Evolutionary conservation across 1,140 invertebrate species (phyloP), one percentile per base, ranked within the genome.

Genomic region (Dinoponera quadriceps): DNA sequence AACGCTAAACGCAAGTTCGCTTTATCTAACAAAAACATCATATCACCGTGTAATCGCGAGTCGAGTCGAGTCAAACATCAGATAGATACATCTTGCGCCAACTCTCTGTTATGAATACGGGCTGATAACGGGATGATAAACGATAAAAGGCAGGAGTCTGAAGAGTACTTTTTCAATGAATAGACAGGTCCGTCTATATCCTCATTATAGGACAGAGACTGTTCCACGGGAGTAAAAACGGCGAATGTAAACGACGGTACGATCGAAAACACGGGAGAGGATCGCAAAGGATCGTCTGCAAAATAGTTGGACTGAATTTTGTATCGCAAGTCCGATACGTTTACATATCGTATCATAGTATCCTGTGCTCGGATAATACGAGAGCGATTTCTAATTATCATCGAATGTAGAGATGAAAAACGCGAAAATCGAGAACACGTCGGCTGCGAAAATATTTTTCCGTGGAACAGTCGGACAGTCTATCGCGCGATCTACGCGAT

Each of bases 91-190:
- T 4, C 2, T 59, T 38, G 29, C 29, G 29, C 29, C 29, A 33
- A 9, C 4, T 44, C 27, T 55, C 38, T 1, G n/a, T 14, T 51
- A 25, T 69, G 22, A 29, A 80, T 59, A 22, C 22, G 22, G n/a
- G 22, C 63, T 69, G 29, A 44, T 59, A 69, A 80, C 49, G 38
- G 0, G 3, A 48, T 20, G 20, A 44, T 57, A 29, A 77, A 57
- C 14, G 14, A 71, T 44, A 80, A 68, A 69, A 29, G 14, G 22
- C 18, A 80, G 66, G 33, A 80, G 51, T 71, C 65, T 77, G 74
- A 80, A 80, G 33, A 69, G 16, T 57, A 80, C 55, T 18, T 80
- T 9, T 57, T 29, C 25, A 16, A 57, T 27, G 22, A 9, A 55
- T 54, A 5, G 22, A 2, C 44, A 22, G 5, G 54, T 69, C 1